phyloP scores from a whole-genome alignment of 2,113 vertebrate genomes.

The Anser cygnoides region DNA sequence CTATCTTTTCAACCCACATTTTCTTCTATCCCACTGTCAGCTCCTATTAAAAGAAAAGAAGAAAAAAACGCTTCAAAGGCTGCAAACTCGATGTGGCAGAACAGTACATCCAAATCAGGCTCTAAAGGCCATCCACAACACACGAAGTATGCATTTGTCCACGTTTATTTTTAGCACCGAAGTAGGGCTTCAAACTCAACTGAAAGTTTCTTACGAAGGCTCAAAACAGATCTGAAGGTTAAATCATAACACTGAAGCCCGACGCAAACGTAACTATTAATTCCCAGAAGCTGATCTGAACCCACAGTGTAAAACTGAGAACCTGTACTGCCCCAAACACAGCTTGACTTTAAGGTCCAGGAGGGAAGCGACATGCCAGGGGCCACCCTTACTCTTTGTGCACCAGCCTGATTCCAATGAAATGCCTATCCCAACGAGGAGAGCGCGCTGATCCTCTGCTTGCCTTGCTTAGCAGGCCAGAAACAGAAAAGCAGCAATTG shows the following conservation, averaged over 20 bases:
- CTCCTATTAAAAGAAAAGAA: neutral
- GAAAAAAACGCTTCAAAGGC: neutral
- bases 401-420: neutral
- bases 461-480: neutral
- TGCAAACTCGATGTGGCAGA: neutral
- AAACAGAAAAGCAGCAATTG: neutral
- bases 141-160: neutral
- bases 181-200: neutral
- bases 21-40: neutral
- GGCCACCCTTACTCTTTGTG: fast-evolving
- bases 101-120: neutral
- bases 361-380: neutral
- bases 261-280: neutral
- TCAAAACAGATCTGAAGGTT: neutral
- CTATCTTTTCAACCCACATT: neutral
- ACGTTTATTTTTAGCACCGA: neutral
- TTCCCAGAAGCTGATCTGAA: neutral
- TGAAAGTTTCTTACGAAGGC: neutral
- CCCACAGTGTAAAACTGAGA: neutral
- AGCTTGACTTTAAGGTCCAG: neutral
- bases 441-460: neutral
- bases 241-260: neutral
- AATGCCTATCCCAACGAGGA: neutral
- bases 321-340: neutral
- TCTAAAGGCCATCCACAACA: neutral